Percentiles rank a stretch among this genome's conserved stretches.
These are phyloP conservation scores for Stigmatopora nigra DNA, from an alignment of 2,113 vertebrate genomes.

Conservation along the genomic window DNA sequence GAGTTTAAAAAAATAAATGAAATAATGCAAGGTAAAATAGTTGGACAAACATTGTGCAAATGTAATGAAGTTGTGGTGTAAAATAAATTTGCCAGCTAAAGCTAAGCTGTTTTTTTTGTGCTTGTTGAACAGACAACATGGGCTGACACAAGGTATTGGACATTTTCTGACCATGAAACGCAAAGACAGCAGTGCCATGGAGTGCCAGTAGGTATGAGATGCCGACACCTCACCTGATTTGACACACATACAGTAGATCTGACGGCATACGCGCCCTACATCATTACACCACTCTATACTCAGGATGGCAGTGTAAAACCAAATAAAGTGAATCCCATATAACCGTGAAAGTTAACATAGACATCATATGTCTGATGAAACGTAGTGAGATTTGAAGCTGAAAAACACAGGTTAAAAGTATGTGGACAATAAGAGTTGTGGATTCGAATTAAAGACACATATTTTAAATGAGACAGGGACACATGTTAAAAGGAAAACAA, in stretches of 20 bases:
- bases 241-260: conserved; percentile 40
- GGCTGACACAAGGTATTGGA: conserved; percentile 29
- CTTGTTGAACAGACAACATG: conserved; percentile 20
- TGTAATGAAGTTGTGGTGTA: not conserved
- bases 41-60: not conserved
- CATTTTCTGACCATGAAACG: conserved; percentile 38
- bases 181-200: conserved; percentile 41
- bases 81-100: not conserved
- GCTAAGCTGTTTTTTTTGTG: conserved; percentile 11
- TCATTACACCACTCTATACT: conserved; percentile 16
- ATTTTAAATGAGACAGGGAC: too few species aligned
- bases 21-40: too few species aligned
- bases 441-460: too few species aligned
- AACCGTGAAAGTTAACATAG: conserved; percentile 16
- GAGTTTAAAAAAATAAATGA: too few species aligned
- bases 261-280: conserved; percentile 1
- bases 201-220: conserved; percentile 41
- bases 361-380: conserved; percentile 6
- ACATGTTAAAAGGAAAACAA: too few species aligned
- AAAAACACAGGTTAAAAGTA: too few species aligned
- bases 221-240: conserved; percentile 44
- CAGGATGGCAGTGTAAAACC: conserved; percentile 26
- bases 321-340: conserved; percentile 8
- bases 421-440: too few species aligned
- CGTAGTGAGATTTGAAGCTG: too few species aligned